A percentile compares a stretch with the other conserved stretches of the same genome.
Evolutionary conservation across 1,140 invertebrate species (phyloP).

Genomic region (Papilio polytes): DNA sequence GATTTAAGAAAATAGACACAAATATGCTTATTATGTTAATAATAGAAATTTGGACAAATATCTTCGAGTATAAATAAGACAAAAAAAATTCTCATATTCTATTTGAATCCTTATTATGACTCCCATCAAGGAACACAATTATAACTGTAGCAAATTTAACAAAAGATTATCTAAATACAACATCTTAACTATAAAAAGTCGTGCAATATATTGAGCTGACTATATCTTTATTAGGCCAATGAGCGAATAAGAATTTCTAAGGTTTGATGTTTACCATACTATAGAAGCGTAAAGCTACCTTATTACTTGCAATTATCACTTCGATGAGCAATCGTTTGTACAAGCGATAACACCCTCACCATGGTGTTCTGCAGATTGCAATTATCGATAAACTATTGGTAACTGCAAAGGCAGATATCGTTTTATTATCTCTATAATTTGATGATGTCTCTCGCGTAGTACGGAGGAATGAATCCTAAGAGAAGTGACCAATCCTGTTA

Average conservation of each 20-base stretch:
- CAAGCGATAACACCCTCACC: neutral
- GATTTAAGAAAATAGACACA: no score
- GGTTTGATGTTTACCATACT: neutral
- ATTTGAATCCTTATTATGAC: no score
- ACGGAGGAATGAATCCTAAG: neutral
- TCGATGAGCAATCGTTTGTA: slow-evolving; percentile 8
- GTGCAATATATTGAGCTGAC: neutral
- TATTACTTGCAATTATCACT: slow-evolving; percentile 25
- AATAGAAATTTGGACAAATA: no score
- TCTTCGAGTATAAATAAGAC: no score
- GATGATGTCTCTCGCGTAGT: slow-evolving; percentile 12
- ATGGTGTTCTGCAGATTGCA: slow-evolving; percentile 9
- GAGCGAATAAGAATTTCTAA: neutral
- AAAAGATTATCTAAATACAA: no score
- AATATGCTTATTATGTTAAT: no score
- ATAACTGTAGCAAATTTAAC: no score
- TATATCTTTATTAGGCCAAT: neutral
- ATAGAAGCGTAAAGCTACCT: neutral
- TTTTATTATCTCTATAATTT: slow-evolving; percentile 28
- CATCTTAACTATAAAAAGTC: no score
- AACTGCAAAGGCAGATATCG: slow-evolving; percentile 35
- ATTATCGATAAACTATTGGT: slow-evolving; percentile 32
- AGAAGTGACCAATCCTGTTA: neutral
- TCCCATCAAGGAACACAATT: no score
- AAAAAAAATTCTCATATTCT: no score